phyloP scores from a whole-genome alignment of 2,113 vertebrate genomes.

The Haplochromis vanheusdeni region DNA sequence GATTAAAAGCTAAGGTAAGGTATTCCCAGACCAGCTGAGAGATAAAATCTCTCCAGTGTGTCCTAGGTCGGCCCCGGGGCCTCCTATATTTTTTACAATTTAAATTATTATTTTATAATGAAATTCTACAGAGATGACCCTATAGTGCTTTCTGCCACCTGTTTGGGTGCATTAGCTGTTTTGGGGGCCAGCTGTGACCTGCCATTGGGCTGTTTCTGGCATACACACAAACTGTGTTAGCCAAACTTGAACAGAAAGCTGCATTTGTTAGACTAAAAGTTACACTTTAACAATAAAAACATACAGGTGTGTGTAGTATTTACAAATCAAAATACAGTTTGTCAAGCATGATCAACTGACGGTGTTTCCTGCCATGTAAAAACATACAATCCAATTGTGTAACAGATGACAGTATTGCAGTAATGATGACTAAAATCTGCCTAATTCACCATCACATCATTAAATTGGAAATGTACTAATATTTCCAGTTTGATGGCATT shows the following conservation, averaged over 20 bases:
- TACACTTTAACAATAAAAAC: not conserved
- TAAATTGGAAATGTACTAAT: not conserved
- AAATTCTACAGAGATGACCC: not conserved
- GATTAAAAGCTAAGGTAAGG: not conserved
- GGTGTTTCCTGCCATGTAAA: not conserved
- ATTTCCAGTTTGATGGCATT: not conserved
- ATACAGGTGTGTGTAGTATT: not conserved
- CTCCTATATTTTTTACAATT: not conserved
- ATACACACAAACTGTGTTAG: not conserved
- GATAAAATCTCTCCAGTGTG: not conserved
- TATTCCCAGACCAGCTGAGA: not conserved
- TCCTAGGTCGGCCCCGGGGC: not conserved
- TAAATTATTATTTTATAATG: not conserved
- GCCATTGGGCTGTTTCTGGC: not conserved
- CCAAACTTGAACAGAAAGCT: not conserved
- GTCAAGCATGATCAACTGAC: not conserved
- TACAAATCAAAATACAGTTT: not conserved
- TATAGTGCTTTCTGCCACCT: not conserved
- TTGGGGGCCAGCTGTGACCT: not conserved
- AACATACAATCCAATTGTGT: not conserved
- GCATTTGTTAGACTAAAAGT: not conserved
- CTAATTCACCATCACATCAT: not conserved
- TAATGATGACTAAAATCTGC: not conserved
- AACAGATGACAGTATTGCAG: not conserved
- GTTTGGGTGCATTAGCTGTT: not conserved